phyloP scores from a whole-genome alignment of 2,113 vertebrate species.

The Tachuris rubrigastra region DNA sequence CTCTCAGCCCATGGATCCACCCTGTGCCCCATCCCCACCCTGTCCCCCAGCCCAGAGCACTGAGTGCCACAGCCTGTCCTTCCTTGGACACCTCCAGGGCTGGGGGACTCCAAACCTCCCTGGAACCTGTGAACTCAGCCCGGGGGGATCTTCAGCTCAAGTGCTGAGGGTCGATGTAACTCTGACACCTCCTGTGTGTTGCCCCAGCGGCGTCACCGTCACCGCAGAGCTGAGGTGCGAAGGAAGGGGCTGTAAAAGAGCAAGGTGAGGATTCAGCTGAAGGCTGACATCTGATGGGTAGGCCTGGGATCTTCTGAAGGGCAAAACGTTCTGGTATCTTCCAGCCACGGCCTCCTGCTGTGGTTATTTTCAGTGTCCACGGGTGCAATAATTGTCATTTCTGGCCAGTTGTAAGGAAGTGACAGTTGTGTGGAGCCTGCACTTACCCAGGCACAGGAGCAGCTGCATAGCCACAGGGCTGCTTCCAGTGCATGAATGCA shows the following conservation, averaged over 20 bases:
- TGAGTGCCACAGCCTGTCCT: not conserved
- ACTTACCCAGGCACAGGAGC: constrained; percentile 13
- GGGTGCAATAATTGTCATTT: constrained; percentile 5
- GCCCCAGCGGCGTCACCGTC: not conserved
- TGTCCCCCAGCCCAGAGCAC: not conserved
- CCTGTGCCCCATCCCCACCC: not conserved
- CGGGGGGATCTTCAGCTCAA: not conserved
- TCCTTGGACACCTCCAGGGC: not conserved
- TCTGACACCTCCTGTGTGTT: not conserved
- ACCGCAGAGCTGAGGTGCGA: not conserved
- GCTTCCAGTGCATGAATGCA: constrained; percentile 5
- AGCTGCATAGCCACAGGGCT: constrained; percentile 43
- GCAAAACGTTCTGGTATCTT: constrained; percentile 12
- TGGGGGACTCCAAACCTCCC: not conserved
- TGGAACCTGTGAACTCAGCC: not conserved
- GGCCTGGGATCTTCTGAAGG: not conserved
- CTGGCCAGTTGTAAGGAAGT: not conserved
- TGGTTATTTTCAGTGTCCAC: not conserved
- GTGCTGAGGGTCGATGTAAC: not conserved
- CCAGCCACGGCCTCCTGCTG: not conserved
- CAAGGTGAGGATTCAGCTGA: not conserved
- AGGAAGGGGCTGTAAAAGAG: not conserved
- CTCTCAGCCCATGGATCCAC: not conserved
- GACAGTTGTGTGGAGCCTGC: constrained; percentile 16
- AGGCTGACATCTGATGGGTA: not conserved